phyloP scores from a whole-genome alignment of 1,140 invertebrate species.

The Tribolium castaneum region DNA sequence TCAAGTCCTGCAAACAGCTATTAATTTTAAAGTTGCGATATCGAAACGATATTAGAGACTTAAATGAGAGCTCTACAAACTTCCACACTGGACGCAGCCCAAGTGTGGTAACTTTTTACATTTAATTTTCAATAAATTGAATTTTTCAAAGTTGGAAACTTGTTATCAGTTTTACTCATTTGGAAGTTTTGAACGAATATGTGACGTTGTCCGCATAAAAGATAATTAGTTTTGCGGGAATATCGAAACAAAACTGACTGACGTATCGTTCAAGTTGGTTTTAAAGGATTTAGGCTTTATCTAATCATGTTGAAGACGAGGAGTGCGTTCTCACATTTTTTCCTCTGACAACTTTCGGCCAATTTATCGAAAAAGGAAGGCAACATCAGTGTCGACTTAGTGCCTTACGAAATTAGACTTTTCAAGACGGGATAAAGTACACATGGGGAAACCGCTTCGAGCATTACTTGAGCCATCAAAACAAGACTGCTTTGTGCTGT shows the following conservation, averaged over 20 bases:
- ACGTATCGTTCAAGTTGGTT: neutral
- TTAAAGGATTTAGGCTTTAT: neutral
- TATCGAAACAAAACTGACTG: too few relatives aligned
- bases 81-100: neutral
- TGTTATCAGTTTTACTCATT: neutral
- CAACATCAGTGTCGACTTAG: conserved; percentile 23
- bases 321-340: conserved; percentile 16
- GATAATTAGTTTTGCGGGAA: neutral
- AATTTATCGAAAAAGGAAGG: conserved; percentile 22
- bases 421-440: conserved; percentile 24
- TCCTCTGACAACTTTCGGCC: conserved; percentile 5
- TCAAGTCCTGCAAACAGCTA: neutral
- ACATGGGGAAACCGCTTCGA: conserved; percentile 20
- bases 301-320: neutral
- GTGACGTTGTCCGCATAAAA: neutral
- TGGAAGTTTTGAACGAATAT: neutral
- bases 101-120: conserved; percentile 1
- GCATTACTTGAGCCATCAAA: conserved; percentile 16
- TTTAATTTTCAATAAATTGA: conserved; percentile 8
- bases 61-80: neutral
- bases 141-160: neutral
- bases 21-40: neutral
- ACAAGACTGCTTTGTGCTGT: conserved; percentile 21
- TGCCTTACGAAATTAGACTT: conserved; percentile 20
- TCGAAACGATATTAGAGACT: neutral